phyloP scores from a whole-genome alignment of 2,888 invertebrate genomes.

The Lobophora halterata region DNA sequence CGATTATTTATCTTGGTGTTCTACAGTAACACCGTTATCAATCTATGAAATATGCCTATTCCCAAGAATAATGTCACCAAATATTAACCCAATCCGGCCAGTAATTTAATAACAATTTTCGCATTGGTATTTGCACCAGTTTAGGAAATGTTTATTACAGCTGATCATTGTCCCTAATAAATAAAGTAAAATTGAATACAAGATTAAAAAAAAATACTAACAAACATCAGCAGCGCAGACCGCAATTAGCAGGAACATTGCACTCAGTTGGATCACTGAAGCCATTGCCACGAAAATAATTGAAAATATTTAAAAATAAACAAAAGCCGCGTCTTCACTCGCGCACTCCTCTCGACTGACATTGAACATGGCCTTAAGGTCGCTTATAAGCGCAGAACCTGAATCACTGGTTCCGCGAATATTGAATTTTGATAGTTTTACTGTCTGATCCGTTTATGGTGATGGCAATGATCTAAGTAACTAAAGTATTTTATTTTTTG shows the following conservation, averaged over 20 bases:
- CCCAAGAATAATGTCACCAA: too few species aligned
- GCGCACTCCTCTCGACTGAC: conserved; percentile 61
- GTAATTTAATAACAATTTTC: too few species aligned
- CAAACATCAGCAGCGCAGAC: conserved; percentile 63
- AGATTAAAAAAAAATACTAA: conserved; percentile 47
- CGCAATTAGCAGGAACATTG: conserved; percentile 63
- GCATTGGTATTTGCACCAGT: too few species aligned
- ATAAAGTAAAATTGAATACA: too few species aligned
- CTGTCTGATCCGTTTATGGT: conserved; percentile 11
- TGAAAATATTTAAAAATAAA: conserved; percentile 43
- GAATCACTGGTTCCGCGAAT: conserved; percentile 54
- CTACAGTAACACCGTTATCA: too few species aligned
- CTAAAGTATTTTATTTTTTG: too few species aligned
- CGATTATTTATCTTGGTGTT: too few species aligned
- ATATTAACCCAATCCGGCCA: too few species aligned
- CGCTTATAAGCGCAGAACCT: conserved; percentile 62
- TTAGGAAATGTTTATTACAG: too few species aligned
- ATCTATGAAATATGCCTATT: too few species aligned
- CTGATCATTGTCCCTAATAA: too few species aligned
- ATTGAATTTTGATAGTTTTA: conserved; percentile 25
- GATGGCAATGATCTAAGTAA: conserved; percentile 3
- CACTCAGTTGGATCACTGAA: conserved; percentile 73
- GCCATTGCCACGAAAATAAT: conserved; percentile 56
- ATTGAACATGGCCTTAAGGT: conserved; percentile 61
- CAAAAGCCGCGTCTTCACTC: conserved; percentile 46